Base-by-base conservation (phyloP, 2,888 invertebrate species). In the Thyatira batis region DNA sequence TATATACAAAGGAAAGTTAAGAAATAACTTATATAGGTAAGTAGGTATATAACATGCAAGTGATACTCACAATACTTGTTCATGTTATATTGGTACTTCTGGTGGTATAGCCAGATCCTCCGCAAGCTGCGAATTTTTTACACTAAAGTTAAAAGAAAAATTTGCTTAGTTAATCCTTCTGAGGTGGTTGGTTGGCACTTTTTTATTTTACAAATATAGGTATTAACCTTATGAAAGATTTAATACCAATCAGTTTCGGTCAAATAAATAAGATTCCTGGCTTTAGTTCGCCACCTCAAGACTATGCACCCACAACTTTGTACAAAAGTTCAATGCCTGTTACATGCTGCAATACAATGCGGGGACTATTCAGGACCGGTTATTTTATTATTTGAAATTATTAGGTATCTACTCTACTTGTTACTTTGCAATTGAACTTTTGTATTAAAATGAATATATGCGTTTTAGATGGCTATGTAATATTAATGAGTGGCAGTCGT, bases 301-400 rank as follows among this genome's bases (percentile, higher is more conserved):
- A 52, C 58, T 64, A 63, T 65, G 60, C 70, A 72, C 65, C 71
- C 75, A 84, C 86, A 87, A 86, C 87, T 86, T 87, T 88, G 86
- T 87, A 86, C 86, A 85, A 86, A 87, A 87, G 84, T 85, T 86
- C 82, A 86, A 85, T 73, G 78, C 81, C 79, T 81, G 78, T 65
- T 61, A 62, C 58, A 64, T 61, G 53, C 51, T 53, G 20, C 48
- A 33, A 51, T 52, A 50, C 52, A 57, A 51, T 27, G 17, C 17
- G 20, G 27, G 10, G 1, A 9, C 50, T 46, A 39, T 52, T n/a
- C 2, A n/a, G 17, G 20, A 13, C 21, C 20, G 48, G 8, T 39
- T 8, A 13, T 11, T 17, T 20, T 28, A 3, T 13, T 9, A 39
- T 39, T 13, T 13, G 17, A 39, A 39, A 2, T 2, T 39, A 39